Evolutionary conservation across 1,140 invertebrate species (phyloP), one percentile per base, ranked within the genome.

Genomic region (Apis laboriosa): DNA sequence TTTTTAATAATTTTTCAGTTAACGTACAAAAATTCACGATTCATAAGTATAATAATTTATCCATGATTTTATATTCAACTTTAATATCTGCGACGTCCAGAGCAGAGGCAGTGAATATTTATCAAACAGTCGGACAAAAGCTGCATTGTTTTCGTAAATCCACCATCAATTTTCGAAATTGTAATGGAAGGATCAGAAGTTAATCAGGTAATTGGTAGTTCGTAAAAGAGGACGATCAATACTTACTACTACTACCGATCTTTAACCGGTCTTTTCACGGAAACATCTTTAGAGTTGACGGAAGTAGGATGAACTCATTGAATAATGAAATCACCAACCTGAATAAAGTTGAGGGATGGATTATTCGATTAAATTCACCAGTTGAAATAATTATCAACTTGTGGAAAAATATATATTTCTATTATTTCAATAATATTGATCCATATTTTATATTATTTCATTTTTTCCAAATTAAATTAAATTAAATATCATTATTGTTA

Each of bases 211-310:
- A 64, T 73, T 43, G 60, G 28, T 64, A 64, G 21, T 55, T 64
- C 49, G 51, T 49, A 43, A 64, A 80, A 63, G 49, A 43, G 58
- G 21, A n/a, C 58, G 28, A 72, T 73, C 68, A 53, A 73, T 80
- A 73, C 24, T 15, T 43, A 43, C 21, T 24, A 53, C 56, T n/a
- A 77, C 63, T 28, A 56, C 8, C 7, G 76, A 11, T n/a, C 58
- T 51, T 21, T 4, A n/a, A 60, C 9, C 21, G 58, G 21, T 60
- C 21, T 60, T 24, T 60, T 21, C 56, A 61, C 7, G 43, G 21
- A 60, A 67, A n/a, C 13, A 17, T 77, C 15, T 15, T 19, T 49
- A 56, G 13, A 15, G 24, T 8, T 8, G 7, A 1, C 4, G 21
- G 28, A 55, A 12, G 21, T 15, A 8, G 15, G 17, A 53, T 21